Conservation (phyloP, 2,797 vertebrate species). For the Scomberomorus guttatus region DNA sequence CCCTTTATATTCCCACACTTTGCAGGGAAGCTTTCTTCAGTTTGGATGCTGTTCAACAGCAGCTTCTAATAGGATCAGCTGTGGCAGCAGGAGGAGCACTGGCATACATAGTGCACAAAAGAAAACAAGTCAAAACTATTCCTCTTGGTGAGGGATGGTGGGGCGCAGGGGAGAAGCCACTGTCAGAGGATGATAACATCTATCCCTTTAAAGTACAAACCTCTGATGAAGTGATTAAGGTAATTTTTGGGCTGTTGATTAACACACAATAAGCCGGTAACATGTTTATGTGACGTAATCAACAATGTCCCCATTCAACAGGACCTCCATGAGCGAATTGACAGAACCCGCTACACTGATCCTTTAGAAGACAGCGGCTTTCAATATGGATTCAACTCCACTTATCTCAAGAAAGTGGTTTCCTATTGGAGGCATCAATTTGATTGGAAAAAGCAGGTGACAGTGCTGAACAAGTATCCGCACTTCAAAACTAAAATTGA, state of each 20-base stretch:
- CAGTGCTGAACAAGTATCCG: conserved; percentile 89
- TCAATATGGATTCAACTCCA: conserved; percentile 91
- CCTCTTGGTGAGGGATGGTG: conserved; percentile 92
- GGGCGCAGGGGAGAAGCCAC: conserved; percentile 82
- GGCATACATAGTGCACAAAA: conserved; percentile 78
- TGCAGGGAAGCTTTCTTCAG: conserved; percentile 71
- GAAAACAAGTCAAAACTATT: conserved; percentile 76
- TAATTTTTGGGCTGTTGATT: conserved; percentile 49
- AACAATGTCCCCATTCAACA: conserved; percentile 58
- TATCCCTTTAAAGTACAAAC: conserved; percentile 86
- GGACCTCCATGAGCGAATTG: conserved; percentile 90
- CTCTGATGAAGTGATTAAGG: conserved; percentile 88
- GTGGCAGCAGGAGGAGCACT: conserved; percentile 84
- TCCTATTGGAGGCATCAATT: conserved; percentile 91
- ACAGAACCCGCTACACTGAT: conserved; percentile 82
- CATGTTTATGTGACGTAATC: not conserved
- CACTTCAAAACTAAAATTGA: conserved; percentile 94
- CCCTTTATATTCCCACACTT: not conserved
- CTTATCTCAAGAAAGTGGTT: conserved; percentile 86
- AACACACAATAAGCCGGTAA: not conserved
- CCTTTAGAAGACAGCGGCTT: conserved; percentile 86
- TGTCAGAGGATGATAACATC: conserved; percentile 80
- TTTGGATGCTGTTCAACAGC: conserved; percentile 66
- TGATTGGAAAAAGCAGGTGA: conserved; percentile 91
- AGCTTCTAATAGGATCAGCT: conserved; percentile 76